Percentiles rank a stretch among this genome's conserved stretches.
Conservation (phyloP, 2,113 vertebrate species). For the Chunga burmeisteri region DNA sequence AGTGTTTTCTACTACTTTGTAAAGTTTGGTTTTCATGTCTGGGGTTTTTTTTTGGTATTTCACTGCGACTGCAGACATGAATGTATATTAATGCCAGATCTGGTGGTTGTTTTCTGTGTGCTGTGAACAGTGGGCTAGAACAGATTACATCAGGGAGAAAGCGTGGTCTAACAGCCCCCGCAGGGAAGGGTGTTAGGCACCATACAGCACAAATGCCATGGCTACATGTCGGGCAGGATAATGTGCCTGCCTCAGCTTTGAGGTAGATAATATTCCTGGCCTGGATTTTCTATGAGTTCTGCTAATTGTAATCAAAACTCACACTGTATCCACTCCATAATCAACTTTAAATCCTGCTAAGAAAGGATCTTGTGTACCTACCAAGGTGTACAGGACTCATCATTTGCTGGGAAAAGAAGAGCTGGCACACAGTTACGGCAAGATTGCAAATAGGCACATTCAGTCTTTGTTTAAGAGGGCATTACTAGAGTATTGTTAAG, state of each 20-base stretch:
- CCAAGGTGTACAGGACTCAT: background rate
- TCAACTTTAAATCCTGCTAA: background rate
- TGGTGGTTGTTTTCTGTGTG: background rate
- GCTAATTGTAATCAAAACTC: background rate
- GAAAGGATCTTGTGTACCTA: background rate
- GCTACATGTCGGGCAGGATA: background rate
- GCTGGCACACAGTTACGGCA: background rate
- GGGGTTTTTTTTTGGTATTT: background rate
- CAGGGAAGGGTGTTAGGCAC: background rate
- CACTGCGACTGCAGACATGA: background rate
- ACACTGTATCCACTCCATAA: no score
- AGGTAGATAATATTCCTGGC: background rate
- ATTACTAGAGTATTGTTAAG: background rate
- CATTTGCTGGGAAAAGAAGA: background rate
- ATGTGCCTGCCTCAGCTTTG: background rate
- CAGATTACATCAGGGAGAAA: background rate
- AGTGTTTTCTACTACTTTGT: background rate
- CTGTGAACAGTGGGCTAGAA: background rate
- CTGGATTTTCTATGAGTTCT: background rate
- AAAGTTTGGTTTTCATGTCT: background rate
- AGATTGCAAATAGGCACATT: background rate
- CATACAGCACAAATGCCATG: background rate
- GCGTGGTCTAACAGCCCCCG: rapidly evolving
- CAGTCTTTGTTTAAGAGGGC: background rate
- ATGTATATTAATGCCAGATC: background rate